Evolutionary conservation across 2,113 vertebrate species (phyloP).

Genomic region (Mustela nigripes): DNA sequence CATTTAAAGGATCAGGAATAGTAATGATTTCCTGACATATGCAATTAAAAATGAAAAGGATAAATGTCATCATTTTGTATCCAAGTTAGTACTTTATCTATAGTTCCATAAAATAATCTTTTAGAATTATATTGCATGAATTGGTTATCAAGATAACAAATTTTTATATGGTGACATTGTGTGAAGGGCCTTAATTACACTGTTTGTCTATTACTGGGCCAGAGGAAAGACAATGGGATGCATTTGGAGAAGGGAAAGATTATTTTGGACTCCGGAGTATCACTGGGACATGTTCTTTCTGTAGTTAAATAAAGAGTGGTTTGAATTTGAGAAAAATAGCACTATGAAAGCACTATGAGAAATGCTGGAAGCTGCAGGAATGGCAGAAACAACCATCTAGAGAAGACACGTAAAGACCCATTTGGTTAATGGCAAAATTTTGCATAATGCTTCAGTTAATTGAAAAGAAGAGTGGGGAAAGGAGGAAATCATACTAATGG

Average conservation of each 20-base stretch:
- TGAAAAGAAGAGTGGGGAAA: neutral
- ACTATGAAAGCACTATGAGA: neutral
- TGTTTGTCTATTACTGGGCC: neutral
- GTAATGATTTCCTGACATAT: neutral
- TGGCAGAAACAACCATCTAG: neutral
- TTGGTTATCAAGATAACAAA: neutral
- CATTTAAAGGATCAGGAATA: neutral
- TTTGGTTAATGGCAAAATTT: neutral
- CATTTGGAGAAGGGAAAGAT: neutral
- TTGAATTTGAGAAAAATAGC: neutral
- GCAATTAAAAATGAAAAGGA: neutral
- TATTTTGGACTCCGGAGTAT: neutral
- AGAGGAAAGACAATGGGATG: neutral
- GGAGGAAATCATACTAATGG: neutral
- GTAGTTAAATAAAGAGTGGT: neutral
- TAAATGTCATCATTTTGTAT: neutral
- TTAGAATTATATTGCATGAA: neutral
- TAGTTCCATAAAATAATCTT: neutral
- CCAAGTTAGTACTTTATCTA: neutral
- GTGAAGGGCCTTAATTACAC: neutral
- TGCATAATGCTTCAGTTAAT: neutral
- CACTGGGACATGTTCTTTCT: neutral
- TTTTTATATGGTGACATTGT: neutral
- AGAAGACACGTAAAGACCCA: neutral
- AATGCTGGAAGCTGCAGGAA: neutral